Base-by-base conservation (phyloP, 2,113 vertebrate genomes). In the Elaphurus davidianus region DNA sequence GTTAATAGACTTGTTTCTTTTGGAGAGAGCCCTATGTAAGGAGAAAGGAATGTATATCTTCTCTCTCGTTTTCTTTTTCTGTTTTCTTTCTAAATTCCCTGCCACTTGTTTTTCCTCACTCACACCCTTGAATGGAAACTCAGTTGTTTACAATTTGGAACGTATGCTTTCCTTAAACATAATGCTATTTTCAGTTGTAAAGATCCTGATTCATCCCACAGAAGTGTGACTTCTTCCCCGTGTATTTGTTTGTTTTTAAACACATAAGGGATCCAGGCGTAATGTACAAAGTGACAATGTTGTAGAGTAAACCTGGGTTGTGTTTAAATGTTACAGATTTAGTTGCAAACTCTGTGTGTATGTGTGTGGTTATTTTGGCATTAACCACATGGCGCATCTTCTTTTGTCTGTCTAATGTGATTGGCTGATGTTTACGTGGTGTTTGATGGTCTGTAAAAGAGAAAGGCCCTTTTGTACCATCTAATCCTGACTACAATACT, bases 41-140 rank as follows among this genome's bases (percentile, higher is more conserved):
- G 57, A 94, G 87, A 97, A 94, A 97, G 84, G 79, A 95, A 97
- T 98, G 90, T 45, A 15, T 67, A 12, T 95, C 23, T 94, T 94
- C 21, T 50, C 47, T 85, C 47, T 95, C 33, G 36, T 91, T 84
- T 88, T 94, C 17, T 90, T 28, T 43, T 30, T 40, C 40, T 87
- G 7, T 87, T 36, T 90, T 27, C 90, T 91, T 78, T 93, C 47
- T 71, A 43, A 87, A 84, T 96, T 36, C 60, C 28, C 52, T 71
- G 28, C 81, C 36, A 19, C 71, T 90, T 60, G 25, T 55, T 55
- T 87, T 81, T 67, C n/a, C 47, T 90, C 15, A 17, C n/a, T 86
- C 33, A 40, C 47, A 87, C 25, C 21, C 82, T 93, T 79, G 45
- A 95, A n/a, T 76, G 79, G 76, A 45, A 64, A 79, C n/a, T 57